These are phyloP conservation scores for Pteronotus mesoamericanus DNA, from an alignment of 2,797 vertebrate genomes.

Conservation along the genomic window DNA sequence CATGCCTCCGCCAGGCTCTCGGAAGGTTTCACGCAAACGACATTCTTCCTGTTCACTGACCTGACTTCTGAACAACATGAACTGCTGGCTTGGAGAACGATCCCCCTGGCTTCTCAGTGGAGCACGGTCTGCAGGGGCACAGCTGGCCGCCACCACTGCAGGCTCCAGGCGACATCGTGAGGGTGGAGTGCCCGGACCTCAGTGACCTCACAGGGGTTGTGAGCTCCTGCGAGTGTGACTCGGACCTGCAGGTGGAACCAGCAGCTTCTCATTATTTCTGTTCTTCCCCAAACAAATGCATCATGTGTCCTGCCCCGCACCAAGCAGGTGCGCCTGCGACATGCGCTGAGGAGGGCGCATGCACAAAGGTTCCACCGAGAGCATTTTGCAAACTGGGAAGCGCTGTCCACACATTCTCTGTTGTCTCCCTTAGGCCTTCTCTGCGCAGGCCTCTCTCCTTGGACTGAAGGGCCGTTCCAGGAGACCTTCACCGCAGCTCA, in stretches of 20 bases:
- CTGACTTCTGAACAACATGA: neutral
- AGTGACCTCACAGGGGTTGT: fast-evolving
- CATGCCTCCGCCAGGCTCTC: neutral
- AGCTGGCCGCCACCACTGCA: neutral
- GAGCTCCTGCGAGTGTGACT: fast-evolving
- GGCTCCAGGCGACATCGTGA: neutral
- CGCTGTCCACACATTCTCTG: fast-evolving
- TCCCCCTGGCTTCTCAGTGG: neutral
- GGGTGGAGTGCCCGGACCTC: no score
- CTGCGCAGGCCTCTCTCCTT: neutral
- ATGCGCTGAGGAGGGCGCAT: neutral
- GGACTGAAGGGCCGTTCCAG: slow-evolving; percentile 58
- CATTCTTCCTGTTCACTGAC: neutral
- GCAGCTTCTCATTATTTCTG: neutral
- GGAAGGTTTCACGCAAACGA: neutral
- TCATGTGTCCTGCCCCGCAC: fast-evolving
- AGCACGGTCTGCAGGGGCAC: neutral
- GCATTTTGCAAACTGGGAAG: neutral
- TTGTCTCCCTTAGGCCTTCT: no score
- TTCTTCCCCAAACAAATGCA: neutral
- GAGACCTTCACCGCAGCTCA: slow-evolving; percentile 65
- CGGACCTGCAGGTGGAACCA: fast-evolving
- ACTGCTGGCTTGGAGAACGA: neutral
- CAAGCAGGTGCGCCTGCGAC: neutral
- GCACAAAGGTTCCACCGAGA: fast-evolving